Conservation (phyloP, 2,797 vertebrate species). For the Girardinus metallicus region DNA sequence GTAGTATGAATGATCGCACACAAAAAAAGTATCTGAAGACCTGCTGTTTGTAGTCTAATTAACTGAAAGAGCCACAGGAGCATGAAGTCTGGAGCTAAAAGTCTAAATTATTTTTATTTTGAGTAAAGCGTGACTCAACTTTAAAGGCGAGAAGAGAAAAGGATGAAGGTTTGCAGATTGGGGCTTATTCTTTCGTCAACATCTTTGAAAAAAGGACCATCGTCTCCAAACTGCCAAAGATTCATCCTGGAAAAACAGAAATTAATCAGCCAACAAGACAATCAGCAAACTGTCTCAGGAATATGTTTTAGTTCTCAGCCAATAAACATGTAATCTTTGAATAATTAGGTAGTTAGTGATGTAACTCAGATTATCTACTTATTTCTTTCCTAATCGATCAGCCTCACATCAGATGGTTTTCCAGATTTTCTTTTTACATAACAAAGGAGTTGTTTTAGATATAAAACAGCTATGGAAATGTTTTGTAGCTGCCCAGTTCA, state of each 20-base stretch:
- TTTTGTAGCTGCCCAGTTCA: neutral
- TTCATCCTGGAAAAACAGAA: slow-evolving; percentile 6
- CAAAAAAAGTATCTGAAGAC: too few relatives aligned
- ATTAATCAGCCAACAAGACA: slow-evolving; percentile 13
- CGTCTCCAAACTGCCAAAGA: slow-evolving; percentile 24
- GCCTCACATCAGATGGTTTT: slow-evolving; percentile 37
- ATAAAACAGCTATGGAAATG: neutral
- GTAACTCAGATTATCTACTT: slow-evolving; percentile 60
- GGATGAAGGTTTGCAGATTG: slow-evolving; percentile 40
- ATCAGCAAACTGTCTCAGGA: neutral
- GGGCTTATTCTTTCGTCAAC: slow-evolving; percentile 25
- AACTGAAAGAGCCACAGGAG: neutral
- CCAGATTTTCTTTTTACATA: neutral
- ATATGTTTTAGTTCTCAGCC: neutral
- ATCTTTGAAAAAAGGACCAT: slow-evolving; percentile 4
- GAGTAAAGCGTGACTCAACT: slow-evolving; percentile 53
- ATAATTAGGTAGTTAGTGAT: slow-evolving; percentile 40
- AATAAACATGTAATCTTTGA: slow-evolving; percentile 16
- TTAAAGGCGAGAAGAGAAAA: slow-evolving; percentile 50
- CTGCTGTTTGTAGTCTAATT: too few relatives aligned
- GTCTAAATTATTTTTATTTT: slow-evolving; percentile 14
- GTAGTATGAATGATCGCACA: too few relatives aligned
- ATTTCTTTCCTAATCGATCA: slow-evolving; percentile 21
- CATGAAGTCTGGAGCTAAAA: slow-evolving; percentile 34
- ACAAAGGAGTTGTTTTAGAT: neutral